phyloP scores from a whole-genome alignment of 2,113 vertebrate genomes.

The Pachypanchax playfairii region DNA sequence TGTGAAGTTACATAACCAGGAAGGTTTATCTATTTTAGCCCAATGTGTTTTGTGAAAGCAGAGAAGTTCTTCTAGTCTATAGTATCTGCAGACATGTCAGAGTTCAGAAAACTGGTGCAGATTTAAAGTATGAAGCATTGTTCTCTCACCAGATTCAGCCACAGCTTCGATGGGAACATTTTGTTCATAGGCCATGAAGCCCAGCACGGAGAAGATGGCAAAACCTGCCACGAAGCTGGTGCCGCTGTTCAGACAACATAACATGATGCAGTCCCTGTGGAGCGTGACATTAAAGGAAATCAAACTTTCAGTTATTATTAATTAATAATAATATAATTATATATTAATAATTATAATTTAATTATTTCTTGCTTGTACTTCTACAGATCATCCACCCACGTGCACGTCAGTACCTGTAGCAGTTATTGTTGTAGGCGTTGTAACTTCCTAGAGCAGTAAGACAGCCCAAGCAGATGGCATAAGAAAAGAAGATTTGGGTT shows the following conservation, averaged over 20 bases:
- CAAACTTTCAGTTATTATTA: slow-evolving; percentile 13
- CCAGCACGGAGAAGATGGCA: slow-evolving; percentile 98
- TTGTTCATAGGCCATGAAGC: slow-evolving; percentile 98
- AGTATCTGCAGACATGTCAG: not conserved
- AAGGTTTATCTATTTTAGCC: slow-evolving; percentile 30
- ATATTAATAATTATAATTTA: too few species aligned
- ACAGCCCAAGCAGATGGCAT: slow-evolving; percentile 96
- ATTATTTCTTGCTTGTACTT: not conserved
- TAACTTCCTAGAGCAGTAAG: slow-evolving; percentile 97
- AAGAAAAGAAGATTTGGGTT: slow-evolving; percentile 99
- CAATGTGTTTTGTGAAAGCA: slow-evolving; percentile 3
- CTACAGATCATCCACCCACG: not conserved
- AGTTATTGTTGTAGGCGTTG: slow-evolving; percentile 97
- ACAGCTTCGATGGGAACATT: slow-evolving; percentile 95
- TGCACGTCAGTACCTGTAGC: slow-evolving; percentile 87
- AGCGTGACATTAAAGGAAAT: slow-evolving; percentile 35
- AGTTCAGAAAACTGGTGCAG: not conserved
- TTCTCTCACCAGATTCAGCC: slow-evolving; percentile 91
- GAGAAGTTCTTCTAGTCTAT: not conserved
- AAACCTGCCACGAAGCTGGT: slow-evolving; percentile 98
- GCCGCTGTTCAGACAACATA: slow-evolving; percentile 97
- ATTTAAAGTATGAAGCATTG: not conserved
- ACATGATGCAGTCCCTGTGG: slow-evolving; percentile 93
- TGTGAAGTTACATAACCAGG: slow-evolving; percentile 47
- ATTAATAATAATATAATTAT: too few species aligned